phyloP scores from a whole-genome alignment of 2,113 vertebrate species.

The Ptilonorhynchus violaceus region DNA sequence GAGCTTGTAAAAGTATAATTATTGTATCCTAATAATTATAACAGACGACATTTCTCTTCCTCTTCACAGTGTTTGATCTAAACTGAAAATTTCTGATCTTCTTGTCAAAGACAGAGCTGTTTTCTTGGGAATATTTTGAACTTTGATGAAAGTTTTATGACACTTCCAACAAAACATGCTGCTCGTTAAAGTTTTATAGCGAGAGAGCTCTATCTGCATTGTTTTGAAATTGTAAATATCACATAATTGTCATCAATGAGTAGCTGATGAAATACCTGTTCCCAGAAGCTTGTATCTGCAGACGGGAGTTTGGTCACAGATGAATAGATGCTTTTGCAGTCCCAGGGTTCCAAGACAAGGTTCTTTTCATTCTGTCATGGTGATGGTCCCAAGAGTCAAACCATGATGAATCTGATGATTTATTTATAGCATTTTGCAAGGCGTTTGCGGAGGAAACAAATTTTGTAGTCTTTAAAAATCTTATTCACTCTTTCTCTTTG shows the following conservation, averaged over 20 bases:
- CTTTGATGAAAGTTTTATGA: constrained; percentile 70
- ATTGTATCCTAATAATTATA: constrained; percentile 60
- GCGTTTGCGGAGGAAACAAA: not conserved
- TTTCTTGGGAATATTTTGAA: constrained; percentile 66
- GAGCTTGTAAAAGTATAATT: constrained; percentile 58
- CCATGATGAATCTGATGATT: constrained; percentile 13
- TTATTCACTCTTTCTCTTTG: not conserved
- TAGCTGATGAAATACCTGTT: constrained; percentile 37
- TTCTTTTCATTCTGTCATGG: not conserved
- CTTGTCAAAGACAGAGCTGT: constrained; percentile 59
- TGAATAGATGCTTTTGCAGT: not conserved
- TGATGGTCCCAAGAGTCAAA: not conserved
- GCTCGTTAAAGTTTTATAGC: constrained; percentile 62
- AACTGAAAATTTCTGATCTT: constrained; percentile 68
- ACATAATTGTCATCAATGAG: constrained; percentile 54
- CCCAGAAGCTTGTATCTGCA: constrained; percentile 23
- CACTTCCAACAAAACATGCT: constrained; percentile 63
- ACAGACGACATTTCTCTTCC: constrained; percentile 45
- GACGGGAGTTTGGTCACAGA: not conserved
- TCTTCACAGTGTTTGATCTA: constrained; percentile 62
- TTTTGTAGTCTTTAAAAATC: not conserved
- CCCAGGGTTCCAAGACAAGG: not conserved
- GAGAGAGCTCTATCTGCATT: constrained; percentile 53
- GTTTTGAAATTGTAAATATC: constrained; percentile 64
- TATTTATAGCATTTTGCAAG: not conserved